A percentile compares a stretch with the other conserved stretches of the same genome.
Evolutionary conservation across 92 coral and sea anemone genomes (phyloP).

Genomic region (Micromussa lordhowensis): DNA sequence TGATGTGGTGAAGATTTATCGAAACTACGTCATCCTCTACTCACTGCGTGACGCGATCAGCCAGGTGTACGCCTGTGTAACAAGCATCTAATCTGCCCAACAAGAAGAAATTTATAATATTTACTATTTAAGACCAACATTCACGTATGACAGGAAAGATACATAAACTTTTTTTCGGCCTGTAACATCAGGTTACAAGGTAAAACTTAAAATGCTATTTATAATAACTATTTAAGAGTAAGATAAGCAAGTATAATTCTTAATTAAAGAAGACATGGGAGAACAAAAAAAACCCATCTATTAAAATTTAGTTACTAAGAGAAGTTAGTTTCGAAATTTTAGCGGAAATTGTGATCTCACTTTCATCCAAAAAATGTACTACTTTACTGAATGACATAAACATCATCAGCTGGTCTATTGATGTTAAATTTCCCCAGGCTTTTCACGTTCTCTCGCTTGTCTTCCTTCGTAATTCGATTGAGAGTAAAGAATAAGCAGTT

Average conservation of each 20-base stretch:
- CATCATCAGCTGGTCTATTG: not conserved
- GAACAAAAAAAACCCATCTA: not conserved
- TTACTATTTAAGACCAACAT: not conserved
- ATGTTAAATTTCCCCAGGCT: not conserved
- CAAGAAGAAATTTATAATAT: not conserved
- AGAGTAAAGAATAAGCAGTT: not conserved
- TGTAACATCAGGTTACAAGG: not conserved
- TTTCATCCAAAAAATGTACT: not conserved
- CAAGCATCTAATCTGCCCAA: not conserved
- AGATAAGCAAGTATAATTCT: not conserved
- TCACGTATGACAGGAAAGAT: not conserved
- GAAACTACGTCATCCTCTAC: conserved; percentile 29
- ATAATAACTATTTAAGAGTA: not conserved
- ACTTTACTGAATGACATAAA: too few relatives aligned
- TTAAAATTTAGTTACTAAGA: not conserved
- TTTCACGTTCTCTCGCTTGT: not conserved
- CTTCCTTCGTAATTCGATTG: not conserved
- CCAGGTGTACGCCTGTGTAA: conserved; percentile 1
- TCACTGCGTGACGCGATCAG: conserved; percentile 6
- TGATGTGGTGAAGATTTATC: conserved; percentile 41
- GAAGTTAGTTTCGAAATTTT: not conserved
- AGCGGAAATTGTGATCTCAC: not conserved
- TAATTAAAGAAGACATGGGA: not conserved
- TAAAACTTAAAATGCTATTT: not conserved
- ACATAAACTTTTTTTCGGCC: not conserved